Evolutionary conservation across 2,888 invertebrate genomes (phyloP).

Genomic region (Aphrophora alni): DNA sequence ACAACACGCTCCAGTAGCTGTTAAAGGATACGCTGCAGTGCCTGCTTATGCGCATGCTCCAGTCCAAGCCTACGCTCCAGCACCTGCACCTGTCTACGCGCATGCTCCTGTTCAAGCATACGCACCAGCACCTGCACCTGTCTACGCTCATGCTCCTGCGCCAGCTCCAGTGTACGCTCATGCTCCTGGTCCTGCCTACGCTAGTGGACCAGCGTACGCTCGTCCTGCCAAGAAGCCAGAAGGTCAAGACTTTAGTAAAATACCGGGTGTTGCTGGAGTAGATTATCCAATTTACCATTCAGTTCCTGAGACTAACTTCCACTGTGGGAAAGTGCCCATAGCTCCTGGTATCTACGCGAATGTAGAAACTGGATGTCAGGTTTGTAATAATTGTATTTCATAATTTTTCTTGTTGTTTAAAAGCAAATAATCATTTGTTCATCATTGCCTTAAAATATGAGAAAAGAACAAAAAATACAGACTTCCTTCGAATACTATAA

Average conservation of each 20-base stretch:
- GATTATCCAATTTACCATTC: conserved; percentile 82
- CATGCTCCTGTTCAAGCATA: background rate
- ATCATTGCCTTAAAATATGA: too few species aligned
- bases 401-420: too few species aligned
- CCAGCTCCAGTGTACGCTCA: background rate
- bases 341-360: conserved; percentile 91
- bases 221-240: conserved; percentile 58
- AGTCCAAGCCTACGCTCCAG: background rate
- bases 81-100: background rate
- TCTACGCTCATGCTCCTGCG: conserved; percentile 15
- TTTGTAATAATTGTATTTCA: conserved; percentile 54
- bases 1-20: background rate
- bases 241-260: conserved; percentile 78
- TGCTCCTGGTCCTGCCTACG: conserved; percentile 13
- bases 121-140: conserved; percentile 1
- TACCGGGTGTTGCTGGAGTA: conserved; percentile 79
- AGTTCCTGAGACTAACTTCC: conserved; percentile 80
- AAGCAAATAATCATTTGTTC: too few species aligned
- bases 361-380: conserved; percentile 87
- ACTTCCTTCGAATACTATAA: too few species aligned
- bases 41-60: background rate
- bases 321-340: conserved; percentile 78
- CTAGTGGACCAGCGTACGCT: conserved; percentile 20
- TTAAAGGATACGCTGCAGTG: background rate
- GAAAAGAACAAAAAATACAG: too few species aligned